phyloP scores from a whole-genome alignment of 2,113 vertebrate species.

The Alethe castanea region DNA sequence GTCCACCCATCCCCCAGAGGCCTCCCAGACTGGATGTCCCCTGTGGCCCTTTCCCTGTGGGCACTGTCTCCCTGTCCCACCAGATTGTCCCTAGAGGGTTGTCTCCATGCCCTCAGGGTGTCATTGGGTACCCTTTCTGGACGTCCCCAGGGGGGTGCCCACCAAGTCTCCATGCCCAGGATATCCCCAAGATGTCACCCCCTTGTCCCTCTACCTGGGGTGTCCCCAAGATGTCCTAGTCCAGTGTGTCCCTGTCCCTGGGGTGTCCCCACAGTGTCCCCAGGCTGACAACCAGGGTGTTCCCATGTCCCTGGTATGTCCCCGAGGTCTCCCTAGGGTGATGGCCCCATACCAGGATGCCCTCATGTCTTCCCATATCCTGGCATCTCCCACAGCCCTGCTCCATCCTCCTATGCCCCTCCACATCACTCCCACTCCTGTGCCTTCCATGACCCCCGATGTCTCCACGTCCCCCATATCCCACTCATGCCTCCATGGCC shows the following conservation, averaged over 20 bases:
- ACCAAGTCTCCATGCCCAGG: not conserved
- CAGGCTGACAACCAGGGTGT: not conserved
- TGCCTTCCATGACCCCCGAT: no score
- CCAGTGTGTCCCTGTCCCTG: not conserved
- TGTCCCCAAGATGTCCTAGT: not conserved
- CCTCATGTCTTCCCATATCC: no score
- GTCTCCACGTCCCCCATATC: not conserved
- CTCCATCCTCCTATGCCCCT: not conserved
- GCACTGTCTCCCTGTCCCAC: not conserved
- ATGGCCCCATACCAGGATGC: not conserved
- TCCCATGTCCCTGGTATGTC: not conserved
- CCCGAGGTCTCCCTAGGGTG: not conserved
- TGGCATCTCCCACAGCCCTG: not conserved
- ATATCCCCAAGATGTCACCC: not conserved
- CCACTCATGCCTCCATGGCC: not conserved
- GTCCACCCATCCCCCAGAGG: not conserved
- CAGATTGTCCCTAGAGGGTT: no score
- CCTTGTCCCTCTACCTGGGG: not conserved
- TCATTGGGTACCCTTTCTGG: no score
- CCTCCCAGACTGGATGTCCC: not conserved
- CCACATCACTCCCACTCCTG: not conserved
- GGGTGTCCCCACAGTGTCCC: not conserved
- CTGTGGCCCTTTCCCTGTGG: no score
- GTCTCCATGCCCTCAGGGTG: not conserved
- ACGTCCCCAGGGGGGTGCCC: no score